These are phyloP conservation scores for Belonocnema kinseyi DNA, from an alignment of 1,140 invertebrate species.

Conservation along the genomic window DNA sequence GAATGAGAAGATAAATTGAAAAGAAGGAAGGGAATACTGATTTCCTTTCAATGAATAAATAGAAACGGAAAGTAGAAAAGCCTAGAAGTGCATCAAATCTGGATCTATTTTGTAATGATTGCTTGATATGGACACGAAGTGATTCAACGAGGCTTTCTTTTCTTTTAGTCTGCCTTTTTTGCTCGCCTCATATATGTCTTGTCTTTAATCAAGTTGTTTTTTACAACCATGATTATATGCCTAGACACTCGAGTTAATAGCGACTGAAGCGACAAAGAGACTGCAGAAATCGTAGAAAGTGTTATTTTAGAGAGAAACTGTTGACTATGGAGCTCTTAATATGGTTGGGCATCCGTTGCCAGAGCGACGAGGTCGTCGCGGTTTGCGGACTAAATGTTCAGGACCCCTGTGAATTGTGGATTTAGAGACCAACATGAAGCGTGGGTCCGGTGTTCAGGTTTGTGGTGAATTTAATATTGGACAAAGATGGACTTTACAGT, in stretches of 20 bases:
- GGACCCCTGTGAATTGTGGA: conserved; percentile 30
- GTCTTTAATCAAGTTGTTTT: neutral
- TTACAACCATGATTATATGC: neutral
- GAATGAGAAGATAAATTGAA: too few relatives aligned
- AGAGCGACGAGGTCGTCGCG: conserved; percentile 35
- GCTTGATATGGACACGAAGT: too few relatives aligned
- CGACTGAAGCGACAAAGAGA: conserved; percentile 35
- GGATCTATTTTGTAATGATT: too few relatives aligned
- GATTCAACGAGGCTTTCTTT: too few relatives aligned
- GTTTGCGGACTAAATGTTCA: conserved; percentile 39
- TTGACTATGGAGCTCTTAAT: conserved; percentile 31
- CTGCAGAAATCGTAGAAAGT: conserved; percentile 36
- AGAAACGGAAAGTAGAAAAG: too few relatives aligned
- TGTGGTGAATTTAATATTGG: conserved; percentile 29
- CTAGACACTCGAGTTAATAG: conserved; percentile 41
- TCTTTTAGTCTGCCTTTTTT: neutral
- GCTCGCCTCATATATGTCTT: neutral
- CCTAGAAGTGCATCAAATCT: too few relatives aligned
- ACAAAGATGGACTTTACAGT: conserved; percentile 27
- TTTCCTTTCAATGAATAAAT: too few relatives aligned
- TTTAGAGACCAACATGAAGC: conserved; percentile 29
- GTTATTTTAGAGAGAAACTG: conserved; percentile 37
- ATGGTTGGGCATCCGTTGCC: conserved; percentile 32
- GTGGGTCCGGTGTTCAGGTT: conserved; percentile 16
- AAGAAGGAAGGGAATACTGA: too few relatives aligned